These are phyloP conservation scores for Ophthalmolycus amberensis DNA, from an alignment of 2,113 vertebrate species.

Conservation along the genomic window DNA sequence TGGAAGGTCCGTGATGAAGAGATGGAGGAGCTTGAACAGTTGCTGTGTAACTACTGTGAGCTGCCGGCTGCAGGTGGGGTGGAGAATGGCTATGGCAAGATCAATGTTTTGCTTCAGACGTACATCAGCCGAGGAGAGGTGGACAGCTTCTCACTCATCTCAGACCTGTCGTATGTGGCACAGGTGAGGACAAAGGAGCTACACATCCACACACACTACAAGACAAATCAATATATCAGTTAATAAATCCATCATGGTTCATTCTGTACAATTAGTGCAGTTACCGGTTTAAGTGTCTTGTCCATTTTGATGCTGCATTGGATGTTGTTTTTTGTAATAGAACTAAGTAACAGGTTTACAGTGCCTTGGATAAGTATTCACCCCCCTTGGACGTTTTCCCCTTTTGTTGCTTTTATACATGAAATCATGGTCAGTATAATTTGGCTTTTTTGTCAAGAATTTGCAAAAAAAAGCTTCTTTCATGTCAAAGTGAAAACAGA, in stretches of 20 bases:
- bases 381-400: too few species aligned
- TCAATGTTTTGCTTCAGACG: conserved; percentile 98
- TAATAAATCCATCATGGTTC: not conserved
- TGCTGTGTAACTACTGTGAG: conserved; percentile 90
- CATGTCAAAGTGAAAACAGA: too few species aligned
- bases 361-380: too few species aligned
- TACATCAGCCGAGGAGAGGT: conserved; percentile 96
- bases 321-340: not conserved
- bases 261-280: not conserved
- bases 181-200: conserved; percentile 86
- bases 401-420: too few species aligned
- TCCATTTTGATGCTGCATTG: not conserved
- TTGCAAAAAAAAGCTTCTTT: too few species aligned
- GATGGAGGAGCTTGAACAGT: conserved; percentile 92
- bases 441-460: too few species aligned
- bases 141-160: conserved; percentile 98
- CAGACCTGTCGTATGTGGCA: conserved; percentile 95
- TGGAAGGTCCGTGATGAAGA: conserved; percentile 95
- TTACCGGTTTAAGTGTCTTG: not conserved
- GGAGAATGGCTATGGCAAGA: conserved; percentile 97
- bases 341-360: too few species aligned
- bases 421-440: too few species aligned
- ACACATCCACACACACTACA: not conserved
- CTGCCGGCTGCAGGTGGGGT: conserved; percentile 93
- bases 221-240: too few species aligned